A percentile compares a stretch with the other conserved stretches of the same genome.
Conservation (phyloP, 2,113 vertebrate genomes). For the Rhinopithecus roxellana region DNA sequence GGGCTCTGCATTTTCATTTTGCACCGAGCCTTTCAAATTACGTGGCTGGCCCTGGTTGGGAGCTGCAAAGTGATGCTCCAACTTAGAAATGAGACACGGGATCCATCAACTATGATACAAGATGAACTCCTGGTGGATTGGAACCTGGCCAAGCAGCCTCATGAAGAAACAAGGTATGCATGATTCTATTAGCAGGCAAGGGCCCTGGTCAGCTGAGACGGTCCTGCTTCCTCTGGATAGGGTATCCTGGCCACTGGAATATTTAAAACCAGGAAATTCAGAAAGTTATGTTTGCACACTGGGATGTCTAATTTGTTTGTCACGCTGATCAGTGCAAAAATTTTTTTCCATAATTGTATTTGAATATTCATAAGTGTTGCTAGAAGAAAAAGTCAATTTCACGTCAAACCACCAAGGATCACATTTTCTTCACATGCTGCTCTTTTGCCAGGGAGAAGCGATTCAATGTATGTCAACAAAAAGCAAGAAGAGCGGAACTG, state of each 20-base stretch:
- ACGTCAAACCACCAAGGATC: background rate
- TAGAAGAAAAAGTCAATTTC: background rate
- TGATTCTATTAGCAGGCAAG: background rate
- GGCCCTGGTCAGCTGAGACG: background rate
- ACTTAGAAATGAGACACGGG: background rate
- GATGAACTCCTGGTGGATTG: background rate
- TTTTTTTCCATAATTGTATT: background rate
- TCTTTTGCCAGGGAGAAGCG: background rate
- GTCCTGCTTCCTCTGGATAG: background rate
- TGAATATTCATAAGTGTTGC: slow-evolving; percentile 3
- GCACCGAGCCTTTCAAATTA: background rate
- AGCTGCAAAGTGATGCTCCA: background rate
- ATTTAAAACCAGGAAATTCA: background rate
- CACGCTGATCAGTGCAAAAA: slow-evolving; percentile 11
- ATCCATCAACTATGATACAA: background rate
- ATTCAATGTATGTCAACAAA: too few relatives aligned
- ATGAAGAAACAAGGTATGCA: background rate
- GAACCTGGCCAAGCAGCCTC: background rate
- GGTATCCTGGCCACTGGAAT: background rate
- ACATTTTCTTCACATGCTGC: background rate
- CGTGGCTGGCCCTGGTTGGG: background rate
- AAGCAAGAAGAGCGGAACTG: background rate
- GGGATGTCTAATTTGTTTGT: slow-evolving; percentile 53
- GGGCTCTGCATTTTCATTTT: background rate
- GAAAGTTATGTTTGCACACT: background rate